Evolutionary conservation across 2,797 vertebrate genomes (phyloP).

Genomic region (Pantherophis alleghaniensis): DNA sequence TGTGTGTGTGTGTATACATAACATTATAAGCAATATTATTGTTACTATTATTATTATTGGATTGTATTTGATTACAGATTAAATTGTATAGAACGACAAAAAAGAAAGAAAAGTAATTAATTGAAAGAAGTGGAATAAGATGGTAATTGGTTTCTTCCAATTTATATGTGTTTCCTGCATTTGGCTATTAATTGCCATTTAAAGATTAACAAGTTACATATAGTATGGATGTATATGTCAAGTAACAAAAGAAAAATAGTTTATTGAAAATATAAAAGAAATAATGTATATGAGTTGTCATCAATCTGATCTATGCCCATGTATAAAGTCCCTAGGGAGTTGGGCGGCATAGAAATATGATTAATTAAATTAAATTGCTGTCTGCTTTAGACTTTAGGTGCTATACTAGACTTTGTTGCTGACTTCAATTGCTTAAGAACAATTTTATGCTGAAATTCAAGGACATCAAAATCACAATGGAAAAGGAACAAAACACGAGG

Average conservation of each 20-base stretch:
- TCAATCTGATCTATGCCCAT: neutral
- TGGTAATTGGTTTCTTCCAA: neutral
- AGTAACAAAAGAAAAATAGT: neutral
- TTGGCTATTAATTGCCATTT: neutral
- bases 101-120: neutral
- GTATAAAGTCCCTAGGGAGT: neutral
- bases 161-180: neutral
- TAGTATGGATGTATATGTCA: neutral
- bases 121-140: neutral
- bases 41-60: no score
- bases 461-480: neutral
- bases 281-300: neutral
- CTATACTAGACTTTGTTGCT: neutral
- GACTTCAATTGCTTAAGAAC: neutral
- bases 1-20: no score
- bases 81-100: neutral
- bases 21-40: no score
- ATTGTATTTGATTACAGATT: no score
- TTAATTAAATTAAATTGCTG: neutral
- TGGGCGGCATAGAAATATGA: no score
- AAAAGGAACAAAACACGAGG: neutral
- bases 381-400: neutral
- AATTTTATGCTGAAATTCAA: neutral
- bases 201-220: neutral
- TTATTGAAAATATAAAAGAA: neutral